Conservation (phyloP, 2,113 vertebrate species). For the Tychaedon coryphoeus region DNA sequence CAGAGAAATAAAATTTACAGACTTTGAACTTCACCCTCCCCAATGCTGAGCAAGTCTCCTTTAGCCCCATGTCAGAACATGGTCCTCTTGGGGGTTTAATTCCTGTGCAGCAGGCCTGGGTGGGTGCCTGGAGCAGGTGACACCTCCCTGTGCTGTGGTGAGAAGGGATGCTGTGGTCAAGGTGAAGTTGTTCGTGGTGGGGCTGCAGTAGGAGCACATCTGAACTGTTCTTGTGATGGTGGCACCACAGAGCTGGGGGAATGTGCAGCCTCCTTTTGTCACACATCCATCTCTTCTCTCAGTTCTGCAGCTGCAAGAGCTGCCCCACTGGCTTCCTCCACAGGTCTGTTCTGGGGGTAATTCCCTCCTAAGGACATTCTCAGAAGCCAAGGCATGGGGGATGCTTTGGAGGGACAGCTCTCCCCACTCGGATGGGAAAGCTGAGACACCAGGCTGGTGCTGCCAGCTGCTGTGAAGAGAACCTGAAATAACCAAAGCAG, state of each 20-base stretch:
- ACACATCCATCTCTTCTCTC: no score
- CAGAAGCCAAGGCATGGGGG: neutral
- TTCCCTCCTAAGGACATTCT: neutral
- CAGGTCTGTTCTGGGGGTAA: rapidly evolving
- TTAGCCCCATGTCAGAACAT: neutral
- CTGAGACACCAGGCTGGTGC: neutral
- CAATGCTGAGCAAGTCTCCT: neutral
- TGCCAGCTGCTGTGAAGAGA: neutral
- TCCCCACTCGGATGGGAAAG: neutral
- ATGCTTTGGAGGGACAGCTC: neutral
- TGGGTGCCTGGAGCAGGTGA: neutral
- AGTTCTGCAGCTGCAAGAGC: neutral
- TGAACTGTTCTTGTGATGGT: neutral
- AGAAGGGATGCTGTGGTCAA: neutral
- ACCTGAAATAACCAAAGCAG: neutral
- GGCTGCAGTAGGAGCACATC: neutral
- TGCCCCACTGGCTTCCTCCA: neutral
- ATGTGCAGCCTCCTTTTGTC: neutral
- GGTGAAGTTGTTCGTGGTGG: no score
- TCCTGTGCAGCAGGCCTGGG: neutral
- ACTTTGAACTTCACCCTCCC: neutral
- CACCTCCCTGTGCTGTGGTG: neutral
- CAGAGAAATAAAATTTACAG: neutral
- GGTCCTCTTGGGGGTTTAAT: rapidly evolving
- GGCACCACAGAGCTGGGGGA: neutral